Conservation (phyloP, 2,888 invertebrate species). For the Lasius platythorax region DNA sequence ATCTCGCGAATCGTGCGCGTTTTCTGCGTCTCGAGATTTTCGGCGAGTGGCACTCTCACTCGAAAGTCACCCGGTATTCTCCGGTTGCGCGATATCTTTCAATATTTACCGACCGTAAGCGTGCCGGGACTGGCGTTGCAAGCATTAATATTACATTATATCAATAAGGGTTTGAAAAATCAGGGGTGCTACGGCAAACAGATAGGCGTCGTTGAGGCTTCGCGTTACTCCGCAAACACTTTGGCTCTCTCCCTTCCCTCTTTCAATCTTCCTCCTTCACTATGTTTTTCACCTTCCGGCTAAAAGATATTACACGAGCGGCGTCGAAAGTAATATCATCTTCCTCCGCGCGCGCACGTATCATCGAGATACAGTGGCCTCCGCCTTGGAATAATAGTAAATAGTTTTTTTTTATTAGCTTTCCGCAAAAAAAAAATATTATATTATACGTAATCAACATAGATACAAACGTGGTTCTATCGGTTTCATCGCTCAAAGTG, state of each 20-base stretch:
- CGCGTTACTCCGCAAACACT: slow-evolving; percentile 85
- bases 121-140: slow-evolving; percentile 74
- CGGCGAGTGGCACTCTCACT: neutral
- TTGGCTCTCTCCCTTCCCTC: slow-evolving; percentile 67
- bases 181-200: slow-evolving; percentile 79
- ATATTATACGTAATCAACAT: neutral
- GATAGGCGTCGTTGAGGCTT: slow-evolving; percentile 79
- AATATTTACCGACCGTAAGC: slow-evolving; percentile 74
- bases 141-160: slow-evolving; percentile 78
- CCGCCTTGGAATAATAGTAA: slow-evolving; percentile 35
- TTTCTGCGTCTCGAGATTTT: slow-evolving; percentile 17
- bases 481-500: neutral
- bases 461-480: neutral
- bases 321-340: slow-evolving; percentile 64
- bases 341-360: slow-evolving; percentile 3
- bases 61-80: slow-evolving; percentile 50
- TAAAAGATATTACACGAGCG: slow-evolving; percentile 71
- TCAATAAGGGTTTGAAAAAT: slow-evolving; percentile 78
- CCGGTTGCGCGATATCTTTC: slow-evolving; percentile 69
- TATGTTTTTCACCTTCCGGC: slow-evolving; percentile 76
- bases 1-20: neutral
- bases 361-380: slow-evolving; percentile 24
- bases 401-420: slow-evolving; percentile 38
- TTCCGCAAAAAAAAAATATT: neutral
- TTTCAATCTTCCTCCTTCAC: slow-evolving; percentile 67